Evolutionary conservation across 1,140 invertebrate species (phyloP).

Genomic region (Gonioctena quinquepunctata): DNA sequence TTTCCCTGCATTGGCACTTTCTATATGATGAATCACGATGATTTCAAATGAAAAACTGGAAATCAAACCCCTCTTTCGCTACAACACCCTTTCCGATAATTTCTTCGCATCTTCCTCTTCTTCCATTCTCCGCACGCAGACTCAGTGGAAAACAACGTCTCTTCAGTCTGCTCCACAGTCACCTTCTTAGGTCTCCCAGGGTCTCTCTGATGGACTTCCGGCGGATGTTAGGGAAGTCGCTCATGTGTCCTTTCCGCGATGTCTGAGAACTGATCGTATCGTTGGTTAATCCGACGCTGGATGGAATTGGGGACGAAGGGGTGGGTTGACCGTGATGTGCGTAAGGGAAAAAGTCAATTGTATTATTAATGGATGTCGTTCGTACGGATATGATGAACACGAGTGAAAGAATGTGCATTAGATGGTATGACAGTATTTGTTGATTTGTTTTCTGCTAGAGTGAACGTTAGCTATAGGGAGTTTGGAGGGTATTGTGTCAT

Average conservation of each 20-base stretch:
- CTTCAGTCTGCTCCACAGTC: constrained; percentile 37
- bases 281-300: not conserved
- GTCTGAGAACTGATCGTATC: constrained; percentile 34
- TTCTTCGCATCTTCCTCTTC: not conserved
- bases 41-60: too few relatives aligned
- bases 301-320: not conserved
- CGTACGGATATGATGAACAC: not conserved
- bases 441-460: not conserved
- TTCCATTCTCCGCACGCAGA: constrained; percentile 19
- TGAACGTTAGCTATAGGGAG: not conserved
- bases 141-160: constrained; percentile 50
- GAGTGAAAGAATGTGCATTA: not conserved
- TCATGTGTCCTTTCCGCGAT: constrained; percentile 45
- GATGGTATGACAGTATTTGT: not conserved
- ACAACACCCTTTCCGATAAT: not conserved
- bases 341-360: not conserved
- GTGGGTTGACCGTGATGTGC: not conserved
- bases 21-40: too few relatives aligned
- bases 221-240: constrained; percentile 36
- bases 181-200: constrained; percentile 41
- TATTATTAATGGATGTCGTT: not conserved
- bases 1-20: too few relatives aligned
- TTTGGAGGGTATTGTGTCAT: not conserved
- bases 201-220: constrained; percentile 49
- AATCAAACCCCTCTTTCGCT: too few relatives aligned